Evolutionary conservation across 2,888 invertebrate genomes (phyloP).

Genomic region (Erebia epiphron): DNA sequence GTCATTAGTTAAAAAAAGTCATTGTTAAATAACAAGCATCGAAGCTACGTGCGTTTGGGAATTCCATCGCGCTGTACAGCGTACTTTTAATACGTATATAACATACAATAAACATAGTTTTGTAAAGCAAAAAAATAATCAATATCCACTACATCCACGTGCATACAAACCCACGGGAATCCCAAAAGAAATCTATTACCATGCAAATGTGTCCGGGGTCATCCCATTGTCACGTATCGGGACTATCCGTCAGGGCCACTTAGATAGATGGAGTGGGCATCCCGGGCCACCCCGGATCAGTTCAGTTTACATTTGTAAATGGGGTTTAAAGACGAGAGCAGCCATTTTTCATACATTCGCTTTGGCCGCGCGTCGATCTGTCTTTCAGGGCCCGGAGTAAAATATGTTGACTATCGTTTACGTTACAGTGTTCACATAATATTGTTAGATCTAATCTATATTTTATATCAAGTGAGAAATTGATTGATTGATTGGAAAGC

Average conservation of each 20-base stretch:
- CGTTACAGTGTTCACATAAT: background rate
- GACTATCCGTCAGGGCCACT: slow-evolving; percentile 62
- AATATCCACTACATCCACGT: background rate
- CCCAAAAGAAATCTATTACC: slow-evolving; percentile 24
- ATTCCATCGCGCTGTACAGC: too few relatives aligned
- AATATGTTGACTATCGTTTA: slow-evolving; percentile 7
- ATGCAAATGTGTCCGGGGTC: slow-evolving; percentile 52
- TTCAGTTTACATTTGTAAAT: slow-evolving; percentile 65
- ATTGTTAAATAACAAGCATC: too few relatives aligned
- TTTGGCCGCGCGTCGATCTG: slow-evolving; percentile 36
- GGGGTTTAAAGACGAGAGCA: slow-evolving; percentile 56
- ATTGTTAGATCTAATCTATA: background rate
- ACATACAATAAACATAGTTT: background rate
- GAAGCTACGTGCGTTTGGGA: too few relatives aligned
- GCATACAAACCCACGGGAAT: slow-evolving; percentile 9
- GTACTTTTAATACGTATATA: too few relatives aligned
- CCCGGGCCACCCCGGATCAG: slow-evolving; percentile 34
- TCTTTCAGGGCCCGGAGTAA: background rate
- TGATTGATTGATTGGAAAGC: too few relatives aligned
- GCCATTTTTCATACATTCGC: slow-evolving; percentile 40
- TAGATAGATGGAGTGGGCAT: slow-evolving; percentile 61
- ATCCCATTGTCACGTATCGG: slow-evolving; percentile 77
- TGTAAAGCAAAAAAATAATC: background rate
- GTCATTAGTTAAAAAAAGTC: too few relatives aligned
- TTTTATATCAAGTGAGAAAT: too few relatives aligned